Evolutionary conservation across 2,113 vertebrate genomes (phyloP), one percentile per base, ranked within the genome.

Genomic region (Spilogale gracilis): DNA sequence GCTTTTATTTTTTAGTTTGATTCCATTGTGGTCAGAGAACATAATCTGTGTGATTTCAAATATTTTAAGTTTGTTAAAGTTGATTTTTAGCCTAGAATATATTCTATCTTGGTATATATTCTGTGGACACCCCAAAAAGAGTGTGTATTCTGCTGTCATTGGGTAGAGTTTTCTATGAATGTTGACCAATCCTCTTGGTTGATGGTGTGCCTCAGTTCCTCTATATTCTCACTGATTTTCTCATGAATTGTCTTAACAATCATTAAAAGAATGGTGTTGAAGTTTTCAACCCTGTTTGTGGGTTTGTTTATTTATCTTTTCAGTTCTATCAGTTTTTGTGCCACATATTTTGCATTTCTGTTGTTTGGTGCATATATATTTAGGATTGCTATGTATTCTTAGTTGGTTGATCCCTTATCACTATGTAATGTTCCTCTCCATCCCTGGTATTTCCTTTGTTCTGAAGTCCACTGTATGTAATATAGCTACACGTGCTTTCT

Each of bases 81-180:
- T 69, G 23, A 45, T 78, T 30, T n/a, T 2, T 61, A 67, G 16
- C 13, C 16, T 23, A 20, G 43, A 23, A 6, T 27, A 16, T 20
- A 13, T 16, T 45, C 23, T 10, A 6, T 85, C 71, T 25, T 54
- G 18, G 20, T n/a, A 1, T 30, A 3, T 6, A n/a, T 9, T 65
- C n/a, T 90, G 45, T 8, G 43, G 25, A 16, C 52, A 9, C 45
- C 52, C 52, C 23, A 58, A 38, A 43, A 83, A 84, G 20, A 30
- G 54, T 3, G 7, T 17, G 16, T 25, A 0, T 69, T 63, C 61
- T 92, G 25, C 3, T 54, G 2, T 9, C 23, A 3, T 14, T 63
- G 54, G 48, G 6, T 23, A 1, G 3, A 25, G 0, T 58, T 1
- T 32, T n/a, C 56, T 25, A 11, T 21, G 30, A 69, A 32, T 45